Conservation (phyloP, 92 coral and sea anemone genomes). For the Porites cylindrica region DNA sequence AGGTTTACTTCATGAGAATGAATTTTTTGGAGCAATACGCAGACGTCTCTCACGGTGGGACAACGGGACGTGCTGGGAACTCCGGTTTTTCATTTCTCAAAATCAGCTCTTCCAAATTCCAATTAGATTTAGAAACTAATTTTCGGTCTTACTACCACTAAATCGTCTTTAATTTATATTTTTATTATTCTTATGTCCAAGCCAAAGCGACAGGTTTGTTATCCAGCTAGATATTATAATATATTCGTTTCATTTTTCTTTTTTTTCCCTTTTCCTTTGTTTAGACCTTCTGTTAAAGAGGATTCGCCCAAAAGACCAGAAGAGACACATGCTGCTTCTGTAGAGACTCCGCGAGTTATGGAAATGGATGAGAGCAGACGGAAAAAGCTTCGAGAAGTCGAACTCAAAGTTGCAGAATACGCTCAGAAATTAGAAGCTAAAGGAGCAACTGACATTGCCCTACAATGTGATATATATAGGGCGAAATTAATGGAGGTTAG, state of each 20-base stretch:
- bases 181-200: too few species aligned
- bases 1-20: too few species aligned
- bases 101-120: too few species aligned
- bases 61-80: too few species aligned
- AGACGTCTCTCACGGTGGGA: too few species aligned
- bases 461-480: slow-evolving; percentile 90
- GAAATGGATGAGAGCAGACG: slow-evolving; percentile 94
- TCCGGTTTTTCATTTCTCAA: too few species aligned
- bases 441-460: slow-evolving; percentile 81
- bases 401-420: slow-evolving; percentile 95
- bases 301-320: slow-evolving; percentile 72
- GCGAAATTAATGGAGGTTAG: slow-evolving; percentile 92
- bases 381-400: slow-evolving; percentile 93
- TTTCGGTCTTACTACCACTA: too few species aligned
- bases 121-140: too few species aligned
- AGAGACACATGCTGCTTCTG: slow-evolving; percentile 54
- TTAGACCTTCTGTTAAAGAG: slow-evolving; percentile 70
- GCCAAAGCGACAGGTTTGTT: too few species aligned
- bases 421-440: slow-evolving; percentile 98
- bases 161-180: too few species aligned
- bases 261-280: neutral
- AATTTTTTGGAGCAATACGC: too few species aligned
- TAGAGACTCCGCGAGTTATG: slow-evolving; percentile 63
- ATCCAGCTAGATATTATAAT: too few species aligned
- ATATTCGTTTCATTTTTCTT: neutral